phyloP scores from a whole-genome alignment of 2,797 vertebrate genomes.

The Schizothorax lantsangensis region DNA sequence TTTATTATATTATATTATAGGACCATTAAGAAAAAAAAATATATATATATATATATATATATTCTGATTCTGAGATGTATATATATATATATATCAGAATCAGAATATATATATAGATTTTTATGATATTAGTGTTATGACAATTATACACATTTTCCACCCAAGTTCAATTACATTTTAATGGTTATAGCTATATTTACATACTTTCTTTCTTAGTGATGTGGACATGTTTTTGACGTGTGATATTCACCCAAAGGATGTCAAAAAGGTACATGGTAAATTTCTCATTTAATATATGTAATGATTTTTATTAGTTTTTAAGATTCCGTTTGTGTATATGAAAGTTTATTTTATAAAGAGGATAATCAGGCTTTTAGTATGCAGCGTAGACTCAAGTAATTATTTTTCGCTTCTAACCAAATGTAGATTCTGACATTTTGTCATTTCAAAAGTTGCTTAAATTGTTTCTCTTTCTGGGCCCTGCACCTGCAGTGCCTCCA shows the following conservation, averaged over 20 bases:
- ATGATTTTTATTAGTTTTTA: not conserved
- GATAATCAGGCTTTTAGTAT: conserved; percentile 20
- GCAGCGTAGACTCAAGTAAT: conserved; percentile 22
- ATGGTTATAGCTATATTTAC: not conserved
- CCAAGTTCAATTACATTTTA: not conserved
- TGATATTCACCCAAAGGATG: not conserved
- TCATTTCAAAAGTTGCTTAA: conserved; percentile 22
- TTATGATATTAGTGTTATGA: not conserved
- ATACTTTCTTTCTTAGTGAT: not conserved
- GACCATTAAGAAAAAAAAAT: too few species aligned
- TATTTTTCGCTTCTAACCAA: conserved; percentile 27
- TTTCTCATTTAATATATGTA: not conserved
- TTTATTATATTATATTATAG: not conserved
- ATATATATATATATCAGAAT: not conserved
- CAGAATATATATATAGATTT: not conserved
- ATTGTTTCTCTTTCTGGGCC: conserved; percentile 18
- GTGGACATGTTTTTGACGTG: not conserved
- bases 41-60: too few species aligned
- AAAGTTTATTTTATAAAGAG: conserved; percentile 7
- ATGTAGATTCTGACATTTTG: conserved; percentile 8
- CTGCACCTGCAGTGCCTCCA: conserved; percentile 53
- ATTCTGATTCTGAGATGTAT: too few species aligned
- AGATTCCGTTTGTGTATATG: not conserved
- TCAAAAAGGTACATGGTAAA: not conserved
- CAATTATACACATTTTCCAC: too few species aligned